Conservation (phyloP, 2,113 vertebrate species). For the Gasterosteus aculeatus region DNA sequence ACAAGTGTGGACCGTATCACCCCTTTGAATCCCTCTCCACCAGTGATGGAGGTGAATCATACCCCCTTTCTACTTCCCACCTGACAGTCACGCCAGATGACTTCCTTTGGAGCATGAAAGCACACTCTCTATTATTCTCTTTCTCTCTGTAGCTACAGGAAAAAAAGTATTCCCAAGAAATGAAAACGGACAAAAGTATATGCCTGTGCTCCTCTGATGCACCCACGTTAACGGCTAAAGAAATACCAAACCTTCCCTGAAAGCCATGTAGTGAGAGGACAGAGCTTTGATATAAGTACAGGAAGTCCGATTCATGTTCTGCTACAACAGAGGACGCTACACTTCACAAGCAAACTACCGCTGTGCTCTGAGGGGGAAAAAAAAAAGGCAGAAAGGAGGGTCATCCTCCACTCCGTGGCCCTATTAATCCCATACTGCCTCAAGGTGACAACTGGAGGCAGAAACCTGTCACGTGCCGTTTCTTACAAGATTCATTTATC, state of each 20-base stretch:
- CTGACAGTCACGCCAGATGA: conserved; percentile 69
- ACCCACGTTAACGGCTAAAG: conserved; percentile 48
- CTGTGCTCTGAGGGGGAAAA: conserved; percentile 12
- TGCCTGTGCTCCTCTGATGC: conserved; percentile 44
- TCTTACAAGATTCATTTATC: conserved; percentile 66
- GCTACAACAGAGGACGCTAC: conserved; percentile 21
- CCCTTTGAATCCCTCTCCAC: conserved; percentile 58
- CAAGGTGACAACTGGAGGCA: conserved; percentile 62
- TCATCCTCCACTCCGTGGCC: conserved; percentile 44
- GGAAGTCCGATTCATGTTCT: conserved; percentile 54
- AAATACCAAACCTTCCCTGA: conserved; percentile 48
- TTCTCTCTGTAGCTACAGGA: conserved; percentile 37
- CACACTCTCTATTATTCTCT: conserved; percentile 24
- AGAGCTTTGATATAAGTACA: conserved; percentile 53
- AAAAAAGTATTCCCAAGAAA: conserved; percentile 59
- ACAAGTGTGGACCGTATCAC: conserved; percentile 32
- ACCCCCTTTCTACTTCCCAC: conserved; percentile 50
- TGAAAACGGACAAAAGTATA: conserved; percentile 61
- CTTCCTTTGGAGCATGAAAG: conserved; percentile 68
- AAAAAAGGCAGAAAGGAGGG: conserved; percentile 38
- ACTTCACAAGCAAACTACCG: conserved; percentile 24
- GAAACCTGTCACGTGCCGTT: conserved; percentile 48
- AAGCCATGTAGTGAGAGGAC: conserved; percentile 56
- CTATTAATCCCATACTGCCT: conserved; percentile 62
- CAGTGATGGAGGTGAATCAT: conserved; percentile 62